Base-by-base conservation (phyloP, 2,888 invertebrate species). In the Melanargia galathea region DNA sequence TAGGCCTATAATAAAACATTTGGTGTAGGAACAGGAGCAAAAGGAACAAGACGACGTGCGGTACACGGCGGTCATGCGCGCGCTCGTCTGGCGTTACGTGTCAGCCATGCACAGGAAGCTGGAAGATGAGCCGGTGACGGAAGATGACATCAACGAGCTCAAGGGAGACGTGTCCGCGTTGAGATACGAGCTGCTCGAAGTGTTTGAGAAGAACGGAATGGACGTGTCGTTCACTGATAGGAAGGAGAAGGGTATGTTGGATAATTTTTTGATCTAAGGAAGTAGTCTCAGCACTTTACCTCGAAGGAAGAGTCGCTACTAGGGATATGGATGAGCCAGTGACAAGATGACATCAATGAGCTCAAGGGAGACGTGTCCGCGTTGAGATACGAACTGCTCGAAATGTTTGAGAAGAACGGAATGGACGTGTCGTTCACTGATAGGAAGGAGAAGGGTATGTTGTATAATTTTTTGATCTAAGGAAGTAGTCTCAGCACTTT, bases 161-260 rank as follows among this genome's bases (percentile, higher is more conserved):
- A 98, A 98, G 83, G 96, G 96, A 74, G 98, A 98, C 75, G 96
- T 99, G 46, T 97, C 97, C 0, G 94, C 98, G 0, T 95, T 98
- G 92, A 93, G 97, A 70, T 98, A 96, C 78, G 98, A 99, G 81
- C 92, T 99, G 70, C 90, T 98, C 0, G 98, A 98, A 73, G 96
- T 98, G 35, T 94, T 98, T 54, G 94, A 95, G 69, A 95, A 93
- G 80, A 98, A 97, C 76, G 98, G 98, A 46, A 95, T 97, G 95
- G 95, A 97, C 79, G 94, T 96, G 0, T 94, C 95, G 0, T 93
- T 93, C 46, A 95, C 94, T 18, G 94, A 95, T 67, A 93, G 93
- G 54, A 95, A 94, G 75, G 96, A 96, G 75, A 95, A 95, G 83
- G 92, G 96, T 96, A 78, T 87, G 92, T 59, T 55, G 11, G 1